phyloP scores from a whole-genome alignment of 2,797 vertebrate genomes.

The Steatocranus sp. region DNA sequence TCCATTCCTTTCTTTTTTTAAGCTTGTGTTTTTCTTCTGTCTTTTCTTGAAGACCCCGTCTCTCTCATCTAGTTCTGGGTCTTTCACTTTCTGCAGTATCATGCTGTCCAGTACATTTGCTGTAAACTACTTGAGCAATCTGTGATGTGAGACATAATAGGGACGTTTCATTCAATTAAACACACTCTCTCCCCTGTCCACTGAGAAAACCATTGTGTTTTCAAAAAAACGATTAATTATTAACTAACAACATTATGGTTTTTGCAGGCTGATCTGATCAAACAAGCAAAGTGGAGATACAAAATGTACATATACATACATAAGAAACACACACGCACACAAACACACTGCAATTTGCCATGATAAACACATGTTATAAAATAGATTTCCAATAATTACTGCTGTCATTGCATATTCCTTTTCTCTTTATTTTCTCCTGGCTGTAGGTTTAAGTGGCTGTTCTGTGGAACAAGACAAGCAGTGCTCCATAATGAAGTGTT shows the following conservation, averaged over 20 bases:
- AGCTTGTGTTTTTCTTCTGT: not conserved
- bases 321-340: not conserved
- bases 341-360: slow-evolving; percentile 16
- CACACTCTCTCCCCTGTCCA: slow-evolving; percentile 17
- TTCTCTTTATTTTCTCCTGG: slow-evolving; percentile 63
- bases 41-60: not conserved
- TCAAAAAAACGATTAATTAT: slow-evolving; percentile 58
- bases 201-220: slow-evolving; percentile 40
- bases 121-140: not conserved
- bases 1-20: not conserved
- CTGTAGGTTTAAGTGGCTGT: slow-evolving; percentile 75
- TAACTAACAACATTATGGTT: slow-evolving; percentile 37
- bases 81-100: not conserved
- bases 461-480: slow-evolving; percentile 72
- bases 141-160: slow-evolving; percentile 32
- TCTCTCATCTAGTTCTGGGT: not conserved
- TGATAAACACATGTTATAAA: slow-evolving; percentile 50
- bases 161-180: slow-evolving; percentile 52
- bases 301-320: not conserved
- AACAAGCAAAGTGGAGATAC: not conserved
- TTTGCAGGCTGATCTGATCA: slow-evolving; percentile 25
- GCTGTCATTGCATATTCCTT: slow-evolving; percentile 56
- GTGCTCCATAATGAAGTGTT: slow-evolving; percentile 76
- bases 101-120: not conserved
- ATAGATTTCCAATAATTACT: slow-evolving; percentile 70